Evolutionary conservation across 2,797 vertebrate genomes (phyloP).

Genomic region (Spea hammondii): DNA sequence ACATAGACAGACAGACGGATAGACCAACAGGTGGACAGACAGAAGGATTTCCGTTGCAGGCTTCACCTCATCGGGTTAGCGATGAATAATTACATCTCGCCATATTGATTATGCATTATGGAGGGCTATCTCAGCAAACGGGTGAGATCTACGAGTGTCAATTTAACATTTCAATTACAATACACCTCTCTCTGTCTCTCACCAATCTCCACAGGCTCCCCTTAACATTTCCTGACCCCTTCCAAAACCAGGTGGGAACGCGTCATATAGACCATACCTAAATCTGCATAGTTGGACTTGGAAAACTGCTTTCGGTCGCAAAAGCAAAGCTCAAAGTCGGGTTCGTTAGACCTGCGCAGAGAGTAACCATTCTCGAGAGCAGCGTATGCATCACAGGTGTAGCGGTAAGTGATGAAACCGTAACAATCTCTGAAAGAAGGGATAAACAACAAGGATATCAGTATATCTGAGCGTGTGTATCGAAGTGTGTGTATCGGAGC

Average conservation of each 20-base stretch:
- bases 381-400: constrained; percentile 95
- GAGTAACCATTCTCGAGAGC: constrained; percentile 97
- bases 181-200: too few relatives aligned
- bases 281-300: constrained; percentile 98
- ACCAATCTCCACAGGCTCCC: too few relatives aligned
- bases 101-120: too few relatives aligned
- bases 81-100: too few relatives aligned
- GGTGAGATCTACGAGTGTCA: background rate
- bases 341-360: constrained; percentile 88
- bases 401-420: constrained; percentile 99
- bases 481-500: too few relatives aligned
- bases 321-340: constrained; percentile 96
- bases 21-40: too few relatives aligned
- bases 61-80: too few relatives aligned
- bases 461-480: too few relatives aligned
- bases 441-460: constrained; percentile 9
- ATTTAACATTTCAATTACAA: too few relatives aligned
- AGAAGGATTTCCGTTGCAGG: too few relatives aligned
- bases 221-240: too few relatives aligned
- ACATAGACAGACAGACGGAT: too few relatives aligned
- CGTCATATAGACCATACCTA: constrained; percentile 79
- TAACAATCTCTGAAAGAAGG: constrained; percentile 86
- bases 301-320: constrained; percentile 93
- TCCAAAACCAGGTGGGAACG: background rate
- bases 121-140: background rate